Base-by-base conservation (phyloP, 2,888 invertebrate genomes). In the Ormyrus rosae region DNA sequence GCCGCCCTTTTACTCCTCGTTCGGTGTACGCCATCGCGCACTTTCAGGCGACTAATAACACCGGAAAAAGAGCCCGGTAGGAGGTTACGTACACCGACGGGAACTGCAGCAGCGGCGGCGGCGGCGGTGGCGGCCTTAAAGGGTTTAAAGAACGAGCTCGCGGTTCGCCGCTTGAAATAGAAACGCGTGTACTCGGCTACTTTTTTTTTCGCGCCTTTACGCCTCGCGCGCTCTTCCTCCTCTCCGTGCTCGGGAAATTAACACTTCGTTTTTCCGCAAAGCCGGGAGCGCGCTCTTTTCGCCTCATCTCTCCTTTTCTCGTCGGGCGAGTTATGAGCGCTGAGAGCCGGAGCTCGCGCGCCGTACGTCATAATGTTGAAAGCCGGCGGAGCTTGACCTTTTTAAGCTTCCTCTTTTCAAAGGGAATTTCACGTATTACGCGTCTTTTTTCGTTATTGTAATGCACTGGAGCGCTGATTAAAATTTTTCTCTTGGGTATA, bases 341-440 rank as follows among this genome's bases (percentile, higher is more conserved):
- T 4, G 6, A 19, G 48, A 58, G 63, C 34, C 34, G 48, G 46
- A 34, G 34, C 34, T 34, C 34, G 34, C 34, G 34, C 34, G 64
- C 34, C 11, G 46, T 67, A n/a, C 55, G 56, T 74, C 64, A 60
- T 51, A 46, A 63, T 5, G 64, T 46, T 79, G 70, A 79, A 64
- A 79, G 79, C 69, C 74, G 70, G 64, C 70, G 79, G 63, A 50
- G 64, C 74, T 74, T 58, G 74, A 74, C 73, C 74, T 50, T 79
- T 69, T 79, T 73, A 63, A 78, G 19, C 65, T 73, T 10, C 34
- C 63, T 55, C 58, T 60, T 65, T 51, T 46, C 65, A 72, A 78
- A 78, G 48, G 7, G 51, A 55, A 61, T 48, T 45, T 58, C 6
- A 60, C n/a, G 77, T 34, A 4, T 64, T 70, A 63, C 77, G 2